Base-by-base conservation (phyloP, 2,888 invertebrate genomes). In the Drosophila lacicola region DNA sequence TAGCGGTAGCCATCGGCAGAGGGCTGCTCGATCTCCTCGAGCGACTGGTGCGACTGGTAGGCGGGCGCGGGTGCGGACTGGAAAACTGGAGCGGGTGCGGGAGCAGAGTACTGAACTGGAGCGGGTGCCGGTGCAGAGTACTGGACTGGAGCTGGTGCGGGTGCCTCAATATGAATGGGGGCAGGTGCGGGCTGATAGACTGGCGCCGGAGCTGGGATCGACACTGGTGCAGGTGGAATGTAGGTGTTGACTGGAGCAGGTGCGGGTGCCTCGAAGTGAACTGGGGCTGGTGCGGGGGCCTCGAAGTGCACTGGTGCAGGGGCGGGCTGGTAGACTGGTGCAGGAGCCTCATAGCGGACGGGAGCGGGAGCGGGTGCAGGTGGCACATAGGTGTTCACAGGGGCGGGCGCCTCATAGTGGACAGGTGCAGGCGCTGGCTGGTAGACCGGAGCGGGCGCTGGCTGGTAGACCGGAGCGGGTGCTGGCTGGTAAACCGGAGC, bases 1-100 rank as follows among this genome's bases (percentile, higher is more conserved):
- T 90, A 91, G 56, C 76, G 91, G 75, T 90, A 91, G 37, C 90
- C 90, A 78, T 91, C 91, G 51, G 63, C 76, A 10, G 88, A 79
- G 29, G 62, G 78, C 64, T 81, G 88, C 73, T 91, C 90, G 68
- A 90, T 78, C 82, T 84, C 78, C 62, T 89, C 81, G 54, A 86
- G 53, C 25, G 60, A 70, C 53, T 66, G 89, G 8, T 67, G 80
- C 17, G 63, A 37, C 34, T 58, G 61, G 49, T 42, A 53, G 21
- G 73, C 68, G 0, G 80, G 65, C 6, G 69, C 65, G 34, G 63
- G 57, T 10, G 70, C 65, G 1, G 64, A 53, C 19, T 72, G 47
- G 71, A 19, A 41, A 10, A 68, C 44, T 3, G 72, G 75, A 3
- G 71, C 72, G 0, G 71, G 65, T 2, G 63, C 71, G 17, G 53